Base-by-base conservation (phyloP, 2,797 vertebrate genomes). In the Sphenopsis melanotis region DNA sequence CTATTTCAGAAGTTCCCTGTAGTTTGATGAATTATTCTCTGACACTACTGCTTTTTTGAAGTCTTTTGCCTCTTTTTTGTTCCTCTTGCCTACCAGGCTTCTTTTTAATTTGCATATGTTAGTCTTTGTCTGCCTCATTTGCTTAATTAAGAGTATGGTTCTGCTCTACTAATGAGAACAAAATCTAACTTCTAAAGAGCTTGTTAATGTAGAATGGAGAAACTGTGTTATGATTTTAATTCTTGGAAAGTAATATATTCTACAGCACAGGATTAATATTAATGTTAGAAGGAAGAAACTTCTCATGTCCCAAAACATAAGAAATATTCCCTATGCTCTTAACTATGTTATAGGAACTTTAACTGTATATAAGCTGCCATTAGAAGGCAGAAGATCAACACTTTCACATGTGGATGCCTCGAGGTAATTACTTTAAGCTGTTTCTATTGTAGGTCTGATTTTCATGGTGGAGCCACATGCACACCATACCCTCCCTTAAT, bases 51-150 rank as follows among this genome's bases (percentile, higher is more conserved):
- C 6, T 89, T 91, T 91, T 81, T 41, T 80, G 30, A 61, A 65
- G n/a, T 83, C 14, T 65, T 81, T 94, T 88, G 55, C 65, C 49
- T 89, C 69, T 76, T 91, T 90, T 95, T 70, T 90, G 18, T 57
- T 86, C 52, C 36, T 72, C 27, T 76, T 94, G 87, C 66, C 72
- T 91, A 69, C 34, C 13, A 72, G 70, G 66, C 47, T 90, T 81
- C 82, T 92, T 93, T 87, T 71, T 78, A 57, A 86, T 95, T 91
- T 95, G 85, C 87, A 86, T 94, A 88, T 82, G 72, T 91, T 93
- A 91, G 47, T 79, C 84, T 83, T 94, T 87, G 83, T 83, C 85
- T 75, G 44, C 71, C 39, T 96, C 75, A 83, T 93, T 94, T 89
- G 75, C 84, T 72, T 96, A 91, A 95, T 94, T 95, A 92, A 89